A percentile compares a stretch with the other conserved stretches of the same genome.
Conservation (phyloP, 1,140 invertebrate species). For the Rhagoletis pomonella region DNA sequence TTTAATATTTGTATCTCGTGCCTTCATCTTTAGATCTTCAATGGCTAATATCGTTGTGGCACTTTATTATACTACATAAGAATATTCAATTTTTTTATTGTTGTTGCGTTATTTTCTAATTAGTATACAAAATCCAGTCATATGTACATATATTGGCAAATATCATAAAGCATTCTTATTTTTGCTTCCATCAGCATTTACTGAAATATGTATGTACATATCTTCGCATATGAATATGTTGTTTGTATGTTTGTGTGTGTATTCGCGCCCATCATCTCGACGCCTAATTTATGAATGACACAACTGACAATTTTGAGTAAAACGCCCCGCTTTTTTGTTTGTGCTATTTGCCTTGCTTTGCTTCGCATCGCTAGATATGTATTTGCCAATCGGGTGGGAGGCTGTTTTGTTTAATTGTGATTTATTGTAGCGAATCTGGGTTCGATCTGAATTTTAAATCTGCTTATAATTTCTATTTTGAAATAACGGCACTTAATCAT, state of each 20-base stretch:
- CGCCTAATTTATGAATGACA: constrained; percentile 51
- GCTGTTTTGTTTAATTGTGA: constrained; percentile 52
- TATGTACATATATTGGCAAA: constrained; percentile 17
- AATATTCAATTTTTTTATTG: background rate
- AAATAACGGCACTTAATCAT: constrained; percentile 48
- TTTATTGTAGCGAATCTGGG: constrained; percentile 37
- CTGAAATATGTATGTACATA: too few species aligned
- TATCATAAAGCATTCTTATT: constrained; percentile 46
- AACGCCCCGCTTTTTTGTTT: constrained; percentile 36
- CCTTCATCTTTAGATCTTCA: constrained; percentile 43
- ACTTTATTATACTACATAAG: background rate
- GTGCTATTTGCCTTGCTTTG: background rate
- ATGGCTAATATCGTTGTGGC: background rate
- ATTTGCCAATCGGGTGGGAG: constrained; percentile 37
- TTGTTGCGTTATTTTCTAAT: constrained; percentile 37
- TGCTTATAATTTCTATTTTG: constrained; percentile 44
- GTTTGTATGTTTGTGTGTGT: background rate
- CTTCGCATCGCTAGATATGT: too few species aligned
- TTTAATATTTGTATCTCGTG: constrained; percentile 49
- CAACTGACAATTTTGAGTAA: constrained; percentile 44
- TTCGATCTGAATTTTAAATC: constrained; percentile 45
- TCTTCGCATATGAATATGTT: too few species aligned
- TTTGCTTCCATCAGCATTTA: background rate
- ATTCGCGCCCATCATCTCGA: background rate
- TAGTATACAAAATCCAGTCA: constrained; percentile 45